These are phyloP conservation scores for Pseudonaja textilis DNA, from an alignment of 2,113 vertebrate genomes.

Conservation along the genomic window DNA sequence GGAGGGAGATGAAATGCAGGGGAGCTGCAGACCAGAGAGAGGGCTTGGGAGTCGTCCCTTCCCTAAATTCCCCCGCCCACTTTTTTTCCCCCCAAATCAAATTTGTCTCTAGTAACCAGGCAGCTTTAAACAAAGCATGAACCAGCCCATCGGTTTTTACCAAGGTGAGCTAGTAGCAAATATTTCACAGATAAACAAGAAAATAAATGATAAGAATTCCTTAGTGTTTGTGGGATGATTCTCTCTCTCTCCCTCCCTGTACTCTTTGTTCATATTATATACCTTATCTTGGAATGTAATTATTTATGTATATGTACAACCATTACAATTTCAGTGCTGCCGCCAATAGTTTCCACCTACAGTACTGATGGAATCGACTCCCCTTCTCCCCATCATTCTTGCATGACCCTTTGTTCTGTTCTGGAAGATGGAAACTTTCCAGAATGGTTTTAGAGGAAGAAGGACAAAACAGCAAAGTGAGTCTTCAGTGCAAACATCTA, in stretches of 20 bases:
- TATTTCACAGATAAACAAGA: not conserved
- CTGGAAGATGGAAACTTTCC: not conserved
- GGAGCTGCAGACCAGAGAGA: not conserved
- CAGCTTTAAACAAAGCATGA: not conserved
- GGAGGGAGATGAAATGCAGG: not conserved
- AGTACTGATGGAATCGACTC: not conserved
- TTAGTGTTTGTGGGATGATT: slow-evolving; percentile 15
- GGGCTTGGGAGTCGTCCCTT: not conserved
- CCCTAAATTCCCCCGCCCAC: not conserved
- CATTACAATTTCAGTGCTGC: not conserved
- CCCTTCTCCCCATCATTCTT: not conserved
- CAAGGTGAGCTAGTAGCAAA: not conserved
- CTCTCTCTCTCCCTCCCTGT: not conserved
- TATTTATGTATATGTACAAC: not conserved
- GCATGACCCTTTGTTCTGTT: not conserved
- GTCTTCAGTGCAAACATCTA: not conserved
- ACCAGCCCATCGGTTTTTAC: not conserved
- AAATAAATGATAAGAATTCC: not conserved
- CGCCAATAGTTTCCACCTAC: not conserved
- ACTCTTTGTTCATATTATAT: not conserved
- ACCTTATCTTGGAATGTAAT: not conserved
- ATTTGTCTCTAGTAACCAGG: not conserved
- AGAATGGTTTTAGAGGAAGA: not conserved
- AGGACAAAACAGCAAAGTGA: not conserved
- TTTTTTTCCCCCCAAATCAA: not conserved